These are phyloP conservation scores for Barbus barbus DNA, from an alignment of 2,113 vertebrate genomes.

Conservation along the genomic window DNA sequence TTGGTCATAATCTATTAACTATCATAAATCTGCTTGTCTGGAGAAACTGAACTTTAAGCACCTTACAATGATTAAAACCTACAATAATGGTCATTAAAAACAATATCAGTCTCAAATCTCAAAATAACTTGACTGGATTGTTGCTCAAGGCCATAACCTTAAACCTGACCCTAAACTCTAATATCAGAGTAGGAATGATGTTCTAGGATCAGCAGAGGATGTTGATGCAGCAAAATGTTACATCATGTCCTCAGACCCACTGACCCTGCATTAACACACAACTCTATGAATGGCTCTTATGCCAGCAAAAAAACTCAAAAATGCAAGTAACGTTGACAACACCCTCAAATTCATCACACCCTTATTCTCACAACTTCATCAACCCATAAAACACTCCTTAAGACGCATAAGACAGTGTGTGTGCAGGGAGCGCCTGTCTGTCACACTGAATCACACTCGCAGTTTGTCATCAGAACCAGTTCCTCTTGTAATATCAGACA, in stretches of 20 bases:
- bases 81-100: background rate
- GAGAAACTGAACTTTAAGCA: background rate
- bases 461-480: too few species aligned
- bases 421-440: background rate
- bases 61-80: background rate
- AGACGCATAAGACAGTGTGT: background rate
- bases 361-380: background rate
- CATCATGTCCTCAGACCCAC: background rate
- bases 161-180: too few species aligned
- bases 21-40: background rate
- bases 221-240: background rate
- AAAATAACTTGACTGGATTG: background rate
- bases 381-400: constrained; percentile 20
- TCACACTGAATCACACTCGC: too few species aligned
- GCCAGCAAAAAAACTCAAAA: background rate
- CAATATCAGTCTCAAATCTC: background rate
- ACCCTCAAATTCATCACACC: constrained; percentile 7
- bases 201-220: background rate
- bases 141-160: background rate
- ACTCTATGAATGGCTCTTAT: background rate
- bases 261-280: background rate
- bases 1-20: too few species aligned
- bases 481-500: too few species aligned
- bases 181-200: background rate
- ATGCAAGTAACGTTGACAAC: background rate